Evolutionary conservation across 2,797 vertebrate genomes (phyloP).

Genomic region (Steatocranus sp.): DNA sequence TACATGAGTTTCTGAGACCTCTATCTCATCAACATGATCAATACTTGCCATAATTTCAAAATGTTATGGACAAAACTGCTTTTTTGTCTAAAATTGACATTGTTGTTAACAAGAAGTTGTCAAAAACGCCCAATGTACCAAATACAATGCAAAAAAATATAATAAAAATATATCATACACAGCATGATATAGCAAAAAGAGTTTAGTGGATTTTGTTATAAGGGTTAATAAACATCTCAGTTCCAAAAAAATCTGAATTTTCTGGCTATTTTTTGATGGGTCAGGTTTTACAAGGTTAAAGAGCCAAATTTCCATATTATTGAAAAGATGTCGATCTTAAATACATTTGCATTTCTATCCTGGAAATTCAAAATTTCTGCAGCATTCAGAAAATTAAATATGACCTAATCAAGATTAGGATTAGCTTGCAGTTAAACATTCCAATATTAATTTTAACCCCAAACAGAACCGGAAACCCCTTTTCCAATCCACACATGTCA

Average conservation of each 20-base stretch:
- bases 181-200: not conserved
- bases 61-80: not conserved
- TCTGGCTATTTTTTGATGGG: not conserved
- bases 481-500: not conserved
- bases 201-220: not conserved
- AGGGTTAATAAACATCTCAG: not conserved
- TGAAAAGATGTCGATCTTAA: not conserved
- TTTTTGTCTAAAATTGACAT: not conserved
- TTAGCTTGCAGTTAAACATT: not conserved
- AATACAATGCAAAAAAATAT: not conserved
- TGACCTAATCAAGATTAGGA: rapidly evolving
- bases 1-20: no score
- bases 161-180: not conserved
- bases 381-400: rapidly evolving
- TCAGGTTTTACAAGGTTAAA: not conserved
- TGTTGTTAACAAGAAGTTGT: not conserved
- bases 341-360: not conserved
- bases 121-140: rapidly evolving
- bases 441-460: not conserved
- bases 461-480: not conserved
- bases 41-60: no score
- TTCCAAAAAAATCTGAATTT: not conserved
- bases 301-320: not conserved
- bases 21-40: no score
- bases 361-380: not conserved